phyloP scores from a whole-genome alignment of 2,888 invertebrate species.

The Scaptomyza tumidula region DNA sequence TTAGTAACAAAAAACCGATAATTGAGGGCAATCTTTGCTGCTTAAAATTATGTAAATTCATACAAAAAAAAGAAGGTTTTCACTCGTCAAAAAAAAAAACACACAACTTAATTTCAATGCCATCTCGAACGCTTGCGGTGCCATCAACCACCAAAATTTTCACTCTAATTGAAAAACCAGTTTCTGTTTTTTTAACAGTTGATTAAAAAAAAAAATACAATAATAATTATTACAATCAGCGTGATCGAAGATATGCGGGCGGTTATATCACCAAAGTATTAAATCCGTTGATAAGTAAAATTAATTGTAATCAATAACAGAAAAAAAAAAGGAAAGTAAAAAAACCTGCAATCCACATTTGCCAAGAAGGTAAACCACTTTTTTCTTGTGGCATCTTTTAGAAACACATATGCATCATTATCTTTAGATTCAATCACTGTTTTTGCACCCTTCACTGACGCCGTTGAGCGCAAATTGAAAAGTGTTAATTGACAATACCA shows the following conservation, averaged over 20 bases:
- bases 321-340: constrained; percentile 13
- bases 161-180: constrained; percentile 80
- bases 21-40: constrained; percentile 66
- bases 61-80: constrained; percentile 65
- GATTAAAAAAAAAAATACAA: constrained; percentile 62
- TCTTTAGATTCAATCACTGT: constrained; percentile 21
- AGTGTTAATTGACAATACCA: constrained; percentile 52
- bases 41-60: constrained; percentile 73
- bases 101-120: constrained; percentile 55
- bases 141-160: constrained; percentile 72
- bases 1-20: constrained; percentile 12
- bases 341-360: constrained; percentile 56
- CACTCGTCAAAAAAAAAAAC: constrained; percentile 56
- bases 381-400: constrained; percentile 54
- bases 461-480: constrained; percentile 14
- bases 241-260: constrained; percentile 42
- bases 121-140: constrained; percentile 52
- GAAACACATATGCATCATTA: not conserved
- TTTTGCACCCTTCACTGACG: constrained; percentile 48
- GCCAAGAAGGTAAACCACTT: constrained; percentile 67
- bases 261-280: constrained; percentile 68
- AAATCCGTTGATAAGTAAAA: constrained; percentile 55
- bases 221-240: constrained; percentile 59
- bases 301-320: constrained; percentile 66
- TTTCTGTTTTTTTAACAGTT: constrained; percentile 56